Base-by-base conservation (phyloP, 2,888 invertebrate genomes). In the Megalurothrips usitatus region DNA sequence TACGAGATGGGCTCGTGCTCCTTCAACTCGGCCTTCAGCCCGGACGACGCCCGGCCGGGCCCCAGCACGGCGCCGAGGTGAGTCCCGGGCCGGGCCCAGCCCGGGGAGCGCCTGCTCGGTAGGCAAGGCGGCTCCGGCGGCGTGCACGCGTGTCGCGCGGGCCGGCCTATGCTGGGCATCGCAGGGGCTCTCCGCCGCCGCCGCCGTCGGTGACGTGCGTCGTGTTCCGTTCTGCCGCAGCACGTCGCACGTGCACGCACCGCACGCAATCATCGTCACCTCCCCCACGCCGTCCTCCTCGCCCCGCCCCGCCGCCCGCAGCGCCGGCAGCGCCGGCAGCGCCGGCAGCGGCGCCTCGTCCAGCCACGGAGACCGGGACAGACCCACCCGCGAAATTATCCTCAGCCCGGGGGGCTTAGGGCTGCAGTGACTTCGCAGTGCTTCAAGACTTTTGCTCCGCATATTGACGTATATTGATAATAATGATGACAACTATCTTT, bases 191-290 rank as follows among this genome's bases (percentile, higher is more conserved):
- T n/a, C n/a, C n/a, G n/a, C n/a, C n/a, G n/a, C n/a, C n/a, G n/a
- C n/a, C n/a, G n/a, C n/a, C n/a, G n/a, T n/a, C n/a, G n/a, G n/a
- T n/a, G n/a, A n/a, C n/a, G n/a, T n/a, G n/a, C n/a, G n/a, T n/a
- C 14, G 17, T 19, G 58, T 52, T 52, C 12, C 52, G 52, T 52
- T 58, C 19, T 4, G 58, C 14, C 19, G 11, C 68, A 75, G 68
- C 68, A 75, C 68, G 68, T 75, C 68, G 68, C 68, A 26, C 68
- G 68, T 75, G 68, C 68, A 75, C 68, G 68, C 68, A 8, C 68
- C 68, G 23, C 68, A 75, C 68, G 23, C 68, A n/a, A 75, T 75
- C 23, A 75, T 75, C 68, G 68, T 75, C 68, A 75, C 68, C 68
- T 75, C 68, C 23, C 68, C 68, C 26, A 75, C 68, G 68, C 68